Base-by-base conservation (phyloP, 2,888 invertebrate species). In the Cistogaster globosa region DNA sequence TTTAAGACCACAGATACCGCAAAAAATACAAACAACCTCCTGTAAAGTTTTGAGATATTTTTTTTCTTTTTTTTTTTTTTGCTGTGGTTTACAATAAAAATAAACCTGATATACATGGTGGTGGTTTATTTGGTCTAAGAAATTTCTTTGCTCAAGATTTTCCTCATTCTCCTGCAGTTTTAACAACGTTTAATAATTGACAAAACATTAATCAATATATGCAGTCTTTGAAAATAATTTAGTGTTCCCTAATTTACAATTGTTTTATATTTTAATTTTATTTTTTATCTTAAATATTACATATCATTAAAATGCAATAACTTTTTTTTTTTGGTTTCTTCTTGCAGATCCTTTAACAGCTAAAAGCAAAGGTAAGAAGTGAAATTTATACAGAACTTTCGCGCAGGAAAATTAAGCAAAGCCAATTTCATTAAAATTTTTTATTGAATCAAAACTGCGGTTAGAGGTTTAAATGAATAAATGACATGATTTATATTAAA, bases 151-250 rank as follows among this genome's bases (percentile, higher is more conserved):
- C 36, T 67, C n/a, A 58, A 36, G 11, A 45, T 26, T 75, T 36
- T 55, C 20, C 48, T 62, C 53, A 68, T 68, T 67, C 53, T 77
- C 36, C 22, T 72, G 22, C 60, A n/a, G 57, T 22, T 48, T 62
- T 45, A 48, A 74, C 81, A 74, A 74, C 55, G 57, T 71, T 26
- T n/a, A 80, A 80, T 60, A 80, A 81, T 81, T 84, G 84, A 81
- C 84, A 81, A 77, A 58, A 77, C 36, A 81, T 85, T 81, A 85
- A 85, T 85, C 81, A 84, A 71, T 79, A 38, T 16, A 14, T 58
- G 48, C 32, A 48, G 45, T 42, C 36, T 71, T 42, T n/a, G 51
- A 68, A 55, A 57, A 68, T 32, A 57, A 32, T 32, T n/a, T 55
- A 42, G 42, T 42, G 2, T 14, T 53, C 26, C 55, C 18, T 14